Evolutionary conservation across 2,797 vertebrate genomes (phyloP).

Genomic region (Typhlichthys subterraneus): DNA sequence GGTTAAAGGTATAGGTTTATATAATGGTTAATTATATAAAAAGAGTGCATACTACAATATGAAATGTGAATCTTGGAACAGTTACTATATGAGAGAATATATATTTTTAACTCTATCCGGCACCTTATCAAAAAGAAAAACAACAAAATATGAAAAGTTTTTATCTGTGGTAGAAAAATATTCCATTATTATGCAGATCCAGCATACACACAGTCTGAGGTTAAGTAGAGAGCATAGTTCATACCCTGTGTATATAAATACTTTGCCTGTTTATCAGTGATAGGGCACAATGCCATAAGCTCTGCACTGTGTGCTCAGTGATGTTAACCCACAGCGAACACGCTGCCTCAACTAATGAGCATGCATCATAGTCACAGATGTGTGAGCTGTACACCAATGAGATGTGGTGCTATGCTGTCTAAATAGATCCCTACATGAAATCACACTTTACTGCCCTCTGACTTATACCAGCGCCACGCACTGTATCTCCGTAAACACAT

Average conservation of each 20-base stretch:
- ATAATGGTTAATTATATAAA: no score
- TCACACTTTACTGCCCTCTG: slow-evolving; percentile 19
- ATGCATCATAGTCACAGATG: slow-evolving; percentile 53
- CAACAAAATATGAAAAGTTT: no score
- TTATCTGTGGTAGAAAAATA: no score
- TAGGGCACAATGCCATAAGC: slow-evolving; percentile 30
- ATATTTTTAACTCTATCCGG: no score
- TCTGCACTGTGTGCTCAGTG: slow-evolving; percentile 36
- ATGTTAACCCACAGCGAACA: slow-evolving; percentile 55
- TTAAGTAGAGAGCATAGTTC: neutral
- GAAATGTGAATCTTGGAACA: no score
- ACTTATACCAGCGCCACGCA: slow-evolving; percentile 19
- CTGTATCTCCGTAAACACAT: neutral
- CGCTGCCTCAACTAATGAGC: slow-evolving; percentile 40
- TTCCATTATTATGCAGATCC: no score
- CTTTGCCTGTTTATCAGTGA: slow-evolving; percentile 21
- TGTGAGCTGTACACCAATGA: slow-evolving; percentile 57
- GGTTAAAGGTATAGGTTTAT: no score
- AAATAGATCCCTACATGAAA: slow-evolving; percentile 47
- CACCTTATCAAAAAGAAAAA: no score
- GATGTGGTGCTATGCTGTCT: slow-evolving; percentile 37
- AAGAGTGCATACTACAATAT: no score
- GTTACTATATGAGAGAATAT: no score
- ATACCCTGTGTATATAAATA: no score
- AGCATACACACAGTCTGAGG: no score